phyloP scores from a whole-genome alignment of 2,113 vertebrate genomes.

The Nycticebus coucang region DNA sequence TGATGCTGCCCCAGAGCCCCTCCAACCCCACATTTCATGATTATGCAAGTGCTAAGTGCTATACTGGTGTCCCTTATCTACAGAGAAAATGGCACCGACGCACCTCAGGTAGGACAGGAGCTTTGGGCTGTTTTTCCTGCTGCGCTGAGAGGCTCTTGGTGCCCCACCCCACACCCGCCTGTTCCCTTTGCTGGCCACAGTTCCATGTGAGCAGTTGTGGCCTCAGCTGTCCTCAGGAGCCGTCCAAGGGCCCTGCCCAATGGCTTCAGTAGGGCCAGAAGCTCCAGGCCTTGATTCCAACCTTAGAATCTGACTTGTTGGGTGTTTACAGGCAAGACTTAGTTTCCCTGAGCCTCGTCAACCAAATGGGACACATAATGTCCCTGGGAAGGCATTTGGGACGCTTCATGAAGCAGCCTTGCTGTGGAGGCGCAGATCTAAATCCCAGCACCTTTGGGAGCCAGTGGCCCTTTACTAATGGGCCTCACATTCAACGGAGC shows the following conservation, averaged over 20 bases:
- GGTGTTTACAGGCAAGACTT: slow-evolving; percentile 35
- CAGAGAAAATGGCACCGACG: not conserved
- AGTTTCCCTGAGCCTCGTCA: slow-evolving; percentile 16
- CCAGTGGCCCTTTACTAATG: slow-evolving; percentile 65
- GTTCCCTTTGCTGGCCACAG: not conserved
- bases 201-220: rapidly evolving
- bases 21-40: not conserved
- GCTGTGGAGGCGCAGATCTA: slow-evolving; percentile 27
- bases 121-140: not conserved
- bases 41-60: not conserved
- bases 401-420: slow-evolving; percentile 2
- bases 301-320: slow-evolving; percentile 43
- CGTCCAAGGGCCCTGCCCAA: not conserved
- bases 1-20: not conserved
- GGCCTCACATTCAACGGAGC: slow-evolving; percentile 13
- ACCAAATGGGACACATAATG: not conserved
- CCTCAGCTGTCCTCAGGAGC: not conserved
- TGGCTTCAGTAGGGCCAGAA: not conserved
- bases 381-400: slow-evolving; percentile 16
- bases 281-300: not conserved
- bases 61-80: not conserved
- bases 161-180: rapidly evolving
- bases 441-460: slow-evolving; percentile 46
- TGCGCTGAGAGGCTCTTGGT: not conserved
- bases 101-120: not conserved